Evolutionary conservation across 2,888 invertebrate genomes (phyloP), one percentile per base, ranked within the genome.

Genomic region (Andrena fulva): DNA sequence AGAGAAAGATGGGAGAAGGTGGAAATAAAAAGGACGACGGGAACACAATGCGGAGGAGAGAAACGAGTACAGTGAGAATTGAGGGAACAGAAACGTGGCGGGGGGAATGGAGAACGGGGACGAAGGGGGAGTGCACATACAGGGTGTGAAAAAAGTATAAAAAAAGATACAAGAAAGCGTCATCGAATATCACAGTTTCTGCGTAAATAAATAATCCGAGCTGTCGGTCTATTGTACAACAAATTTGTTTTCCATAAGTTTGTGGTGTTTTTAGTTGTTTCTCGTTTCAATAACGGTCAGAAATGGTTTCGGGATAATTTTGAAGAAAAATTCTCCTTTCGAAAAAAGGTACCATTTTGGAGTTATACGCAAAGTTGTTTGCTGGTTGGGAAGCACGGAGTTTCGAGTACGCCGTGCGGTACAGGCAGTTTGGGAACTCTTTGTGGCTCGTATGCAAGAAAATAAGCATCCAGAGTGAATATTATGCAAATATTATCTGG

Each of bases 21-120:
- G 33, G 67, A 67, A 80, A 71, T 71, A 70, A 80, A 77, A 35
- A 31, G 70, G 68, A 50, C 60, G 80, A 56, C 67, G 42, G 75
- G 56, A 20, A 29, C 52, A 42, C 24, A 35, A 42, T 52, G 50
- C 29, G 50, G 62, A 70, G 72, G 42, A 68, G 74, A 71, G 60
- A 54, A 29, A 52, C 52, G 77, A 29, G 56, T 20, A 12, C 64
- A 74, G 50, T 33, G 54, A 29, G 33, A 75, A 50, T 54, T 50
- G 24, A 20, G 70, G 29, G 72, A 54, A 56, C 24, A 54, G 33
- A 69, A 35, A 56, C 20, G 20, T 16, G 62, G 29, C 3, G 52
- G 16, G 29, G 52, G n/a, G 12, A 42, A 24, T n/a, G 42, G 54
- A 66, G 29, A 56, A 10, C 42, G 10, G n/a, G 50, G 35, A 20